Evolutionary conservation across 64 coral and sea anemone genomes (phyloP), one percentile per base, ranked within the genome.

Genomic region (Trachythela sp.): DNA sequence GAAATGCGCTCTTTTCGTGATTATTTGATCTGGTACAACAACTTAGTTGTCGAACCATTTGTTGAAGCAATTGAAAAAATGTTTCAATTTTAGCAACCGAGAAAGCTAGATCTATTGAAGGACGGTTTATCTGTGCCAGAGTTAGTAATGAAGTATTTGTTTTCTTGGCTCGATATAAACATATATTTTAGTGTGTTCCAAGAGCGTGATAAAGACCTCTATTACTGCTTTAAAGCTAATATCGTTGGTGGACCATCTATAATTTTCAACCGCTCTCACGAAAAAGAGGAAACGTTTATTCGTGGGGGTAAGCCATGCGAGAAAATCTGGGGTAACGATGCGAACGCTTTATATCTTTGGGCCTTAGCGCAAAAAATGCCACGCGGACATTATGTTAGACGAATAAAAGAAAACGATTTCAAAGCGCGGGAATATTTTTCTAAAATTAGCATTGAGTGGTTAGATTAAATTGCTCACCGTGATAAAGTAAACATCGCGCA

Each of bases 111-210:
- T 39, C 31, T 36, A 9, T 80, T 80, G 31, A 80, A 80, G 30
- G 75, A 80, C 34, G 75, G 75, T 35, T 34, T 80, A 14, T 80
- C 75, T 2, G 75, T 80, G 11, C 75, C 75, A 10, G 75, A 29
- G 13, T 36, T 80, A 34, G 75, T 80, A 0, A 80, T 80, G 75
- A 80, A 80, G 17, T 80, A 80, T 22, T 80, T 80, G 68, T 80
- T 80, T 80, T 0, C 31, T 80, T 9, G 75, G 15, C 75, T 80
- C 15, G 4, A 80, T 14, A 8, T 9, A 5, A 72, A 72, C 68
- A 26, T 26, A 35, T 72, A 24, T 72, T 72, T 72, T 35, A 72
- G 68, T 26, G 17, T 80, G 0, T 80, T 80, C 20, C 2, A 36
- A 80, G 34, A 80, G 34, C 0, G 34, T 0, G 75, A 80, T 80